These are phyloP conservation scores for Anorthoa munda DNA, from an alignment of 2,888 invertebrate species.

Conservation along the genomic window DNA sequence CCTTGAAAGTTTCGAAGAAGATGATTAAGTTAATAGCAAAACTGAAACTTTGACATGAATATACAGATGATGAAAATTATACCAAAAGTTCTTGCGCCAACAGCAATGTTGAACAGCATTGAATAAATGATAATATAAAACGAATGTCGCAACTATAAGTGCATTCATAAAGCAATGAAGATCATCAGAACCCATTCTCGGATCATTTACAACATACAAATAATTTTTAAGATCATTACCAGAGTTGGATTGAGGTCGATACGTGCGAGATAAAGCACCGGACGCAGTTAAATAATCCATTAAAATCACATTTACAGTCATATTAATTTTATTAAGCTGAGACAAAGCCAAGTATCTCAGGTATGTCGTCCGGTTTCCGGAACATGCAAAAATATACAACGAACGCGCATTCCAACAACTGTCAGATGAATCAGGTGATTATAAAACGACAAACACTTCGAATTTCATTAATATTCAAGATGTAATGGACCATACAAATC, in stretches of 20 bases:
- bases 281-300: conserved; percentile 49
- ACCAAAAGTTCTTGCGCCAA: background rate
- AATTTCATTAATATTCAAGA: conserved; percentile 36
- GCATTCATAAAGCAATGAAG: conserved; percentile 24
- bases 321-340: conserved; percentile 39
- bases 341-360: conserved; percentile 56
- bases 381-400: conserved; percentile 48
- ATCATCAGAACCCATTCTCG: conserved; percentile 32
- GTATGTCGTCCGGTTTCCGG: conserved; percentile 64
- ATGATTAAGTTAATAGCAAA: background rate
- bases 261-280: conserved; percentile 40
- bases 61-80: conserved; percentile 1
- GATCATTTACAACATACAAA: conserved; percentile 23
- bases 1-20: background rate
- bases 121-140: conserved; percentile 8
- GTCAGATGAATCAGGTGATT: conserved; percentile 51
- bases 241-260: conserved; percentile 42
- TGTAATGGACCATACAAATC: conserved; percentile 28
- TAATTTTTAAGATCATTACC: conserved; percentile 37
- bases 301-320: conserved; percentile 51
- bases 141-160: conserved; percentile 18
- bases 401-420: conserved; percentile 7
- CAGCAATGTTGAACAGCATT: conserved; percentile 6
- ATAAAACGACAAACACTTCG: conserved; percentile 31
- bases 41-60: background rate